Base-by-base conservation (phyloP, 2,888 invertebrate species). In the Acleris sparsana region DNA sequence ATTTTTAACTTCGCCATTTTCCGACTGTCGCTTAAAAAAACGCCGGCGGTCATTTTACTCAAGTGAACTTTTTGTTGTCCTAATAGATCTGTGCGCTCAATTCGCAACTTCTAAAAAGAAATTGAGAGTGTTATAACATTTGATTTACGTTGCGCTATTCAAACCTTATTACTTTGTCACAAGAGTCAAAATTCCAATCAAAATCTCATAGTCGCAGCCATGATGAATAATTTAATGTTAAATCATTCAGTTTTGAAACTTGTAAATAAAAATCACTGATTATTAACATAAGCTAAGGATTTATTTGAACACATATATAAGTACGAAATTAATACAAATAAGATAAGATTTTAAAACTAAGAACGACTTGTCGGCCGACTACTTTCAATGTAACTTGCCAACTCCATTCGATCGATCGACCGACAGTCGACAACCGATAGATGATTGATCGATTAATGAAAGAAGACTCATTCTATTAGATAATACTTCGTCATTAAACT, bases 21-120 rank as follows among this genome's bases (percentile, higher is more conserved):
- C 7, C 43, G 16, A 13, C 4, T 6, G 16, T 29, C 9, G 18
- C 13, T 13, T 52, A 39, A 46, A 16, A 25, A 63, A 58, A 59
- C 53, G 59, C 53, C n/a, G 3, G 25, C 59, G 25, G 53, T 5
- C 18, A 39, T 29, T 18, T 7, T 4, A 7, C n/a, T 2, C 9
- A 33, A 64, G 59, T 48, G 6, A 18, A 2, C 18, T 18, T 18
- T 64, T 43, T 53, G 18, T 4, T 55, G 11, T 1, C 1, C 2
- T 9, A 0, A 17, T 1, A 43, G 6, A 39, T 53, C 9, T 61
- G 11, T 29, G 11, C 13, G 39, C 39, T 18, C 39, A 44, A 44
- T 64, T 60, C 33, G 51, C 60, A 16, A 46, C 60, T 52, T 65
- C 61, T 56, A 56, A 65, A 49, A 22, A 56, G 46, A 61, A 65